Base-by-base conservation (phyloP, 2,797 vertebrate species). In the Dipus sagitta region DNA sequence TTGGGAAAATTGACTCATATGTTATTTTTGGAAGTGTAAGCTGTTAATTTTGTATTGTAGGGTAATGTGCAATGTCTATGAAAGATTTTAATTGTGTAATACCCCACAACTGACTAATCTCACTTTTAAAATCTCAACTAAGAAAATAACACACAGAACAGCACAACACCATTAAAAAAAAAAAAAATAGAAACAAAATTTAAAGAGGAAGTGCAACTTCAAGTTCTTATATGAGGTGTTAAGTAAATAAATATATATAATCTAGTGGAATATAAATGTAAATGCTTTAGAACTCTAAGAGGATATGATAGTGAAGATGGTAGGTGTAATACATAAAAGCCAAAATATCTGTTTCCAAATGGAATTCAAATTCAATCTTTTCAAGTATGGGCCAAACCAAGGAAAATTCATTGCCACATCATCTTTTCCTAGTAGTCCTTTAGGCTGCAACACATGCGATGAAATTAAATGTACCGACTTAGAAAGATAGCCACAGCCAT, bases 11-110 rank as follows among this genome's bases (percentile, higher is more conserved):
- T 75, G 32, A 77, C 32, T 38, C 67, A 65, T 15, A 12, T 26
- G 52, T 18, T 92, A 84, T 38, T 91, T 24, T 47, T 78, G 7
- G 18, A 90, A 78, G 1, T 68, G 80, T 68, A 89, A 94, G 47
- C 64, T 47, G 1, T n/a, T 86, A 18, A 20, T 62, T 86, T 82
- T 90, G 67, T 64, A 30, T 86, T 60, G 0, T 58, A n/a, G 11
- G 10, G 1, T 28, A 58, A 79, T 32, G 58, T 75, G 4, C 68
- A 76, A 13, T 34, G 8, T 60, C 17, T 77, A 38, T 81, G 28
- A 78, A 95, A 86, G 9, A 75, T 72, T 58, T 67, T 74, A 91
- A 47, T 54, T n/a, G 15, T 70, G 1, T 67, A 89, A 32, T 30
- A 93, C 1, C 38, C 32, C 11, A 76, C n/a, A 88, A 62, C 1